Evolutionary conservation across 2,113 vertebrate species (phyloP), one percentile per base, ranked within the genome.

Genomic region (Odontesthes bonariensis): DNA sequence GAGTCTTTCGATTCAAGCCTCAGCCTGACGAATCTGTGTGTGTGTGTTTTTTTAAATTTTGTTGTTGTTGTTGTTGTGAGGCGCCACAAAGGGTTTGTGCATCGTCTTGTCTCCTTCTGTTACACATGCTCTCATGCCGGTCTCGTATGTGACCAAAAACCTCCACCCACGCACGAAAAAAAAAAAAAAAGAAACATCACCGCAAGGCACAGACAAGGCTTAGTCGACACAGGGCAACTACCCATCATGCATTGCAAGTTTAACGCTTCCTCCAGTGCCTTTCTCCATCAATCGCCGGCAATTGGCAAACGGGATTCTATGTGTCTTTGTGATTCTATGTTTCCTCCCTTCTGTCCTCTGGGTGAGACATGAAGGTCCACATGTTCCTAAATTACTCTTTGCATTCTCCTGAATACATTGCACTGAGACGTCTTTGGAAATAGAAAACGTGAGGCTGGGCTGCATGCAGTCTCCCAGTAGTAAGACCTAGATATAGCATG

Each of bases 211-310:
- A 88, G 83, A 80, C 82, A 6, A 73, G 54, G 73, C 57, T 67
- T 11, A 53, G 71, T 44, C 27, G 8, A 76, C 75, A 52, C 9
- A 47, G 88, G 81, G 87, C 84, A 82, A 52, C 66, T 61, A 76
- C 78, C 74, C 81, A 83, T 40, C 67, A 89, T 85, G 72, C 86
- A 85, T 33, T 65, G 73, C 81, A 49, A 74, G 65, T 70, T 72
- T 32, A 81, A 77, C 31, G 16, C 66, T 77, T 88, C 81, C 64
- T 82, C 84, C 9, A 53, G 75, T 40, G 27, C 47, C 73, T 74
- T 78, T 75, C 61, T 62, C 66, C 73, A 86, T 84, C 85, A 91
- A 83, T 90, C 42, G 44, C 13, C 59, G 66, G 80, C 82, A 91
- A 92, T 88, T 88, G 88, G 85, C 1, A 81, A 81, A 90, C 63